Conservation (phyloP, 2,113 vertebrate genomes). For the Lycaon pictus region DNA sequence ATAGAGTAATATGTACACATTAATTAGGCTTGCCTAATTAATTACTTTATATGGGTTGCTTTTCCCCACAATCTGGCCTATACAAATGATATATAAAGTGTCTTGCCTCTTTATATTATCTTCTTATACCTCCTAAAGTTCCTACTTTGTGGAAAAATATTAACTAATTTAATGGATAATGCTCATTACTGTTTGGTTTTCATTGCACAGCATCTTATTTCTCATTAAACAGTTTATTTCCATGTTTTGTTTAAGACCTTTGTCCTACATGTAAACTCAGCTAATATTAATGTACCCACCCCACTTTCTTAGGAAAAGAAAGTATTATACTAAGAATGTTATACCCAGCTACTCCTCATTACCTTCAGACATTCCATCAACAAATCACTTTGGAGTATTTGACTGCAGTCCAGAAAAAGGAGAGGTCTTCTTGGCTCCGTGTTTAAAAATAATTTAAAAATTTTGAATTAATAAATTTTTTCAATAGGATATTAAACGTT, state of each 20-base stretch:
- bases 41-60: background rate
- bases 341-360: background rate
- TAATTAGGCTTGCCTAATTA: background rate
- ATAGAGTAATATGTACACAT: background rate
- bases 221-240: background rate
- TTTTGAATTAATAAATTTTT: background rate
- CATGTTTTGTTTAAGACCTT: background rate
- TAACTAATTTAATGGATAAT: background rate
- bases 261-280: background rate
- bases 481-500: background rate
- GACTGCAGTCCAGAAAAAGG: background rate
- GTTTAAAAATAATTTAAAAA: background rate
- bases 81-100: background rate
- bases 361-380: background rate
- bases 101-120: background rate
- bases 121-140: background rate
- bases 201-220: background rate
- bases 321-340: background rate
- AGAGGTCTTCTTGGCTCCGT: background rate
- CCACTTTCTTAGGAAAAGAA: background rate
- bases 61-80: background rate
- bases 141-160: background rate
- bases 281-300: background rate
- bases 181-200: background rate
- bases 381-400: too few relatives aligned